Evolutionary conservation across 2,888 invertebrate genomes (phyloP).

Genomic region (Aelia acuminata): DNA sequence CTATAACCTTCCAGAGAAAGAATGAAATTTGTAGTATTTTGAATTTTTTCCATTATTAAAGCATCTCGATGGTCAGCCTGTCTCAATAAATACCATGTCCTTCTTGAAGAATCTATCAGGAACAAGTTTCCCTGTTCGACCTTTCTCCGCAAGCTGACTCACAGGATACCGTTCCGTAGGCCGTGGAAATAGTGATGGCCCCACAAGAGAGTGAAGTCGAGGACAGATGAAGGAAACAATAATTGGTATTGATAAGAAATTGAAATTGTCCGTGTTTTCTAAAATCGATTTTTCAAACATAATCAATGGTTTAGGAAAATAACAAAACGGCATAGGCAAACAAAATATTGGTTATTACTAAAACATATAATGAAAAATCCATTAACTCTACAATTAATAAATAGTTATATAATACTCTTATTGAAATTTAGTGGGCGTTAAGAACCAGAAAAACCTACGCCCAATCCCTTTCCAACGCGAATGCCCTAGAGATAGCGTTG

Average conservation of each 20-base stretch:
- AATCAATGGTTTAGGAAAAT: too few relatives aligned
- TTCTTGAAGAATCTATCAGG: conserved; percentile 4
- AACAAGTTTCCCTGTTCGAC: conserved; percentile 10
- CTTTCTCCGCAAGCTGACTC: conserved; percentile 21
- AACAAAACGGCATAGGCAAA: too few relatives aligned
- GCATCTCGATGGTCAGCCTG: neutral
- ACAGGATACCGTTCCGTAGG: neutral
- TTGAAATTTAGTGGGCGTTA: neutral
- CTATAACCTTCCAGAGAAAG: too few relatives aligned
- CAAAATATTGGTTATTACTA: too few relatives aligned
- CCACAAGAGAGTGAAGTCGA: neutral
- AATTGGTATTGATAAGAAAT: too few relatives aligned
- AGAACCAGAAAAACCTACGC: neutral
- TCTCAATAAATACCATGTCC: neutral
- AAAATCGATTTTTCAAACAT: too few relatives aligned
- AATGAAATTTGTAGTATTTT: neutral
- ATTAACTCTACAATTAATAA: neutral
- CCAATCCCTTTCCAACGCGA: conserved; percentile 23
- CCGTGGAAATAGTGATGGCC: neutral
- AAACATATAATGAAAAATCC: too few relatives aligned
- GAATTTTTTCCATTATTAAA: neutral
- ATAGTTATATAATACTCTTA: neutral
- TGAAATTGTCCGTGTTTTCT: too few relatives aligned
- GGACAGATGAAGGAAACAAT: neutral
- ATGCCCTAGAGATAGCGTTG: conserved; percentile 17